Percentiles rank a stretch among this genome's conserved stretches.
phyloP scores from a whole-genome alignment of 2,113 vertebrate species.

The Gymnorhina tibicen region DNA sequence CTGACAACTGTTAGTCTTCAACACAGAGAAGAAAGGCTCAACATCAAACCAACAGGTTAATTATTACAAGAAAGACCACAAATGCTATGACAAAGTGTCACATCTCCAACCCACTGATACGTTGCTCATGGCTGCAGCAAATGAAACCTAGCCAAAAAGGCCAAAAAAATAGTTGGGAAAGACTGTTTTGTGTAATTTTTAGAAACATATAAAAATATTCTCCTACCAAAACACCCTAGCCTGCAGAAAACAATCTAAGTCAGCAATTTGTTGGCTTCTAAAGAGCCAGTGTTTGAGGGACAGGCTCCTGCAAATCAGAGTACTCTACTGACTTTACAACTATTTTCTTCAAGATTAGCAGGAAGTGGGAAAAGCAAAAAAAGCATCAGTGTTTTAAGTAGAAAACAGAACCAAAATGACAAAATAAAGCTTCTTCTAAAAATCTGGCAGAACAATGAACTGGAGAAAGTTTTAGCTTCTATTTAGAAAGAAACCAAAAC shows the following conservation, averaged over 20 bases:
- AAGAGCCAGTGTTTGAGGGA: background rate
- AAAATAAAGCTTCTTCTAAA: background rate
- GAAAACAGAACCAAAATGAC: background rate
- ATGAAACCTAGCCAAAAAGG: background rate
- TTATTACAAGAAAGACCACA: background rate
- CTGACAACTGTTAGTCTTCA: background rate
- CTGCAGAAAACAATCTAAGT: background rate
- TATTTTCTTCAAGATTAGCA: background rate
- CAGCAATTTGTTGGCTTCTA: background rate
- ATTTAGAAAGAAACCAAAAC: background rate
- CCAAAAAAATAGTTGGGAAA: background rate
- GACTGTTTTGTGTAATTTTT: background rate
- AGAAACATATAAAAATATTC: background rate
- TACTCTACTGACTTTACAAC: background rate
- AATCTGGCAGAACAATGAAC: background rate
- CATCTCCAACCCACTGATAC: background rate
- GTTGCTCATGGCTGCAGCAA: background rate
- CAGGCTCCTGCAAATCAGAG: background rate
- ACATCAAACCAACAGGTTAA: background rate
- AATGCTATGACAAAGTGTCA: background rate
- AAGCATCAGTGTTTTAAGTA: background rate
- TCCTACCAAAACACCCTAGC: background rate
- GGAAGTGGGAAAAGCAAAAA: accelerated
- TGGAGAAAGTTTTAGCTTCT: background rate
- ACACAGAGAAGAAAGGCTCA: background rate